These are phyloP conservation scores for Meganola albula DNA, from an alignment of 2,888 invertebrate genomes.

Conservation along the genomic window DNA sequence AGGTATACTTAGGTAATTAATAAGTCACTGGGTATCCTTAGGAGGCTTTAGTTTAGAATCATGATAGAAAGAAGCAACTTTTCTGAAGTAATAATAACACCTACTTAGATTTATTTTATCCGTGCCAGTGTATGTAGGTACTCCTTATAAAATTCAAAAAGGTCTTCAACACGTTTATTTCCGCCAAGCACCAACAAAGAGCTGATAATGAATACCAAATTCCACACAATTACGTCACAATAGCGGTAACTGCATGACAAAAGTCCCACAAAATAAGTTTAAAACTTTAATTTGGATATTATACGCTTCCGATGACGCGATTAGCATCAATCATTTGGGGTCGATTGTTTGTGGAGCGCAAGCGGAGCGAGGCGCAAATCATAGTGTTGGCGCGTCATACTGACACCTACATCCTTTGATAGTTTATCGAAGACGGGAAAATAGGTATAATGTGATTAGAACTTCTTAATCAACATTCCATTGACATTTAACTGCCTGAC, in stretches of 20 bases:
- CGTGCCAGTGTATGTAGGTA: too few species aligned
- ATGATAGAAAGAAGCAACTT: too few species aligned
- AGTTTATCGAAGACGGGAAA: constrained; percentile 9
- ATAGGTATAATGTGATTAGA: constrained; percentile 19
- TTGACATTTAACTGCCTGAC: too few species aligned
- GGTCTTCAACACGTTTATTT: not conserved
- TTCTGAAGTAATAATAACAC: too few species aligned
- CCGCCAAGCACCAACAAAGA: not conserved
- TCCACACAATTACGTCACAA: constrained; percentile 25
- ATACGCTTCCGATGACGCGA: constrained; percentile 57
- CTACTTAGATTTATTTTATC: too few species aligned
- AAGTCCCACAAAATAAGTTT: constrained; percentile 34
- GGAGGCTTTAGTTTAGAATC: too few species aligned
- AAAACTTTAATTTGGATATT: constrained; percentile 49
- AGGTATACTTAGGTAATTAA: too few species aligned
- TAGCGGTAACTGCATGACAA: constrained; percentile 26
- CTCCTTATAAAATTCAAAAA: not conserved
- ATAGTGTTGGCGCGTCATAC: constrained; percentile 65
- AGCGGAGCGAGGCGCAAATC: constrained; percentile 72
- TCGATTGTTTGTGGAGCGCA: constrained; percentile 64
- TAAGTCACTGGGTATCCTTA: too few species aligned
- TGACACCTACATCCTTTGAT: constrained; percentile 62
- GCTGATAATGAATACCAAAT: constrained; percentile 9
- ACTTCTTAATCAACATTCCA: too few species aligned
- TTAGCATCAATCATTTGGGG: constrained; percentile 48